Percentiles rank a stretch among this genome's conserved stretches.
Evolutionary conservation across 2,797 vertebrate genomes (phyloP).

Genomic region (Myotis pilosus): DNA sequence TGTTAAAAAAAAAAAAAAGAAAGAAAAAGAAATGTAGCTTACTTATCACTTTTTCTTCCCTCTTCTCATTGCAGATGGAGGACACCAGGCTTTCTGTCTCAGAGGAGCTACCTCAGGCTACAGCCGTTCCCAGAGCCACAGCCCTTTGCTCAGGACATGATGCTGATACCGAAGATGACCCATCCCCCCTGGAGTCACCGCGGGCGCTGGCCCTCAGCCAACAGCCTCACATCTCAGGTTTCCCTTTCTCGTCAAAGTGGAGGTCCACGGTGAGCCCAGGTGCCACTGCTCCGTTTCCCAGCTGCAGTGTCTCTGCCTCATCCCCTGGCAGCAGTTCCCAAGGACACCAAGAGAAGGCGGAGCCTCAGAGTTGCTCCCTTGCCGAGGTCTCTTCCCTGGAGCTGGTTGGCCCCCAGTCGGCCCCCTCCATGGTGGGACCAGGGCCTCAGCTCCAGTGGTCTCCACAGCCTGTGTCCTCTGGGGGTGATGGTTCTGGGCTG

Average conservation of each 20-base stretch:
- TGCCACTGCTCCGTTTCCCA: conserved; percentile 3
- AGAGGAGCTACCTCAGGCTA: neutral
- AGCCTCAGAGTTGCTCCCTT: conserved; percentile 76
- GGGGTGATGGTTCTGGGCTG: neutral
- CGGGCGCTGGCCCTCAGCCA: neutral
- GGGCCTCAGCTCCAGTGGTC: conserved; percentile 18
- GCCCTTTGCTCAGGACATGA: conserved; percentile 43
- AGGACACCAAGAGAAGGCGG: conserved; percentile 55
- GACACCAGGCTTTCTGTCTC: neutral
- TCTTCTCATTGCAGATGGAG: conserved; percentile 67
- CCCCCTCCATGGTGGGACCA: neutral
- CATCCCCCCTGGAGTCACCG: neutral
- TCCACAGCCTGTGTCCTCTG: neutral
- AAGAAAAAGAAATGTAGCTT: neutral
- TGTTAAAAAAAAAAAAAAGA: no score
- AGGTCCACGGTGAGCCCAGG: conserved; percentile 54
- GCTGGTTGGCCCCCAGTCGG: neutral
- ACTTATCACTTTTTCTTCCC: neutral
- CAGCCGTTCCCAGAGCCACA: neutral
- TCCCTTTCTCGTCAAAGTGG: conserved; percentile 4
- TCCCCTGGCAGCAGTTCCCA: conserved; percentile 75
- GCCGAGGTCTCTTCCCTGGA: conserved; percentile 57
- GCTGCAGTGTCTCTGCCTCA: conserved; percentile 72
- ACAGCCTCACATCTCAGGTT: neutral
- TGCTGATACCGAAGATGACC: conserved; percentile 39